Evolutionary conservation across 1,140 invertebrate species (phyloP), one percentile per base, ranked within the genome.

Genomic region (Calliopsis andreniformis): DNA sequence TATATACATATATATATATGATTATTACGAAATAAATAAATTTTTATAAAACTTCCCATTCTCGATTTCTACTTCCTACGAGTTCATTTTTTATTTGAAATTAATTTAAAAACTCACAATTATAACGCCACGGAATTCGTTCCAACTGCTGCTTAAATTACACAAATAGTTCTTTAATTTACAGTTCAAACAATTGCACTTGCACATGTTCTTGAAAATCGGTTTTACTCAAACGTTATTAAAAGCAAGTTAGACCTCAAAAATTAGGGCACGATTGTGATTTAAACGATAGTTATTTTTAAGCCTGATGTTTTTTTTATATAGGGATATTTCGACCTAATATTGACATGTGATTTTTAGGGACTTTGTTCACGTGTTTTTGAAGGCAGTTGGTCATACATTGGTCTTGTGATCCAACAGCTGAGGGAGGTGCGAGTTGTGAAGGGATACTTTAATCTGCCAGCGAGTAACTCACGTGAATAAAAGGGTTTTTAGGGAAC

Each of bases 21-120:
- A 86, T 89, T 76, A 87, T 77, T 87, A 81, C 63, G 83, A 85
- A 89, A 89, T 88, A 88, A 89, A 88, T 78, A 78, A 77, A 71
- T 87, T 89, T 89, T 88, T 89, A 87, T 72, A 79, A 83, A 87
- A 79, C 23, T n/a, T 23, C 8, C 25, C 32, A n/a, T 56, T 53
- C 35, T 62, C 1, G 20, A 56, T 7, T 7, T 42, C 6, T 20
- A 10, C 10, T 20, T 16, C n/a, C 39, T 28, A 4, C 16, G 14
- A 25, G 18, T 25, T 47, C 5, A 35, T 39, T 12, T 35, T 10
- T 18, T n/a, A n/a, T n/a, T n/a, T n/a, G n/a, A n/a, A n/a, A n/a
- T n/a, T n/a, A n/a, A n/a, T n/a, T n/a, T n/a, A n/a, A n/a, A n/a
- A n/a, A n/a, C n/a, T n/a, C n/a, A n/a, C n/a, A n/a, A n/a, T n/a